Base-by-base conservation (phyloP, 2,888 invertebrate genomes). In the Eupithecia pulchellata region DNA sequence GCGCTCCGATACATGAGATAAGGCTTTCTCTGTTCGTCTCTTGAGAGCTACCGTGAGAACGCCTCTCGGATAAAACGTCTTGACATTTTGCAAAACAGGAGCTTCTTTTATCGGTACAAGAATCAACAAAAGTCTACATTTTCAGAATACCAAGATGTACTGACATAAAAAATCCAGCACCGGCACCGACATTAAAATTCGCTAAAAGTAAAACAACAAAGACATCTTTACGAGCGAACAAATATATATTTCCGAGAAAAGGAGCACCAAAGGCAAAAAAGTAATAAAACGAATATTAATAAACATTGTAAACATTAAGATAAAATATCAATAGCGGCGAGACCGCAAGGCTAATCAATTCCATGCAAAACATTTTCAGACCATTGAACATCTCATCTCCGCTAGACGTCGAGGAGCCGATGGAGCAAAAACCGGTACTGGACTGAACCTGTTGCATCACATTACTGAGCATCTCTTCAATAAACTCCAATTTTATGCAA, bases 41-140 rank as follows among this genome's bases (percentile, higher is more conserved):
- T 86, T 76, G 80, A 86, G 85, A 87, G 92, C 93, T 91, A 91
- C 93, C 91, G 93, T 93, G 92, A 91, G 93, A 92, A 90, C 83
- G 79, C 78, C 82, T 81, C 82, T 86, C 73, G 80, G 84, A 83
- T 84, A 83, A 86, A 83, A 81, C 82, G 79, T 82, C 84, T 82
- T 86, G 84, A 89, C 87, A 87, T 89, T 78, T 89, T 85, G 84
- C 86, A 82, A 86, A 89, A 88, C 86, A 89, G 86, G 84, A 87
- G 87, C 86, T 82, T 79, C 77, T 80, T 77, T 82, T 82, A 86
- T 85, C 84, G 75, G 73, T 77, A 76, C 76, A 74, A 76, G 77
- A 68, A 87, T 89, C 85, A 80, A 80, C 81, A 84, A 83, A 83
- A 69, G 65, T 76, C 74, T 60, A 75, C 70, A 74, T 57, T 75